Percentiles rank a stretch among this genome's conserved stretches.
Conservation (phyloP, 2,797 vertebrate species). For the Phrynocephalus forsythii region DNA sequence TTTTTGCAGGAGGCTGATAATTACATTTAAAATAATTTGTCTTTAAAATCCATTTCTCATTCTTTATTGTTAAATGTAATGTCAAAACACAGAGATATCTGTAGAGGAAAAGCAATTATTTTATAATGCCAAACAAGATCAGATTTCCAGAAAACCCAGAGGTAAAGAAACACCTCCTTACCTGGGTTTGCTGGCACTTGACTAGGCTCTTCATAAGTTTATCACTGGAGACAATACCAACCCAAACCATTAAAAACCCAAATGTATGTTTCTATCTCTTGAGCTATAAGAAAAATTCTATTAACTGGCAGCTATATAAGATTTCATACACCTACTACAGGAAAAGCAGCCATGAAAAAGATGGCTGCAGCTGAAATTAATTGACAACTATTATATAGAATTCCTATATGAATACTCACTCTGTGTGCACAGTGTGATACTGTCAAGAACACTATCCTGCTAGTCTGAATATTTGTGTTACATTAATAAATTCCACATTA, state of each 20-base stretch:
- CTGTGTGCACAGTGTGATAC: background rate
- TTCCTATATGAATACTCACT: background rate
- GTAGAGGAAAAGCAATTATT: constrained; percentile 29
- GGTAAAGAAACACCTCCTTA: background rate
- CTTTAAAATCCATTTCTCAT: constrained; percentile 39
- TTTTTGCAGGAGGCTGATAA: constrained; percentile 55
- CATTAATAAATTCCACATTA: accelerated
- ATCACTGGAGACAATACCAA: constrained; percentile 6
- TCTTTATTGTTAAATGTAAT: constrained; percentile 46
- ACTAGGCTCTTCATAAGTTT: constrained; percentile 12
- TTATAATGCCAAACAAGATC: background rate
- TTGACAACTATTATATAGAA: background rate
- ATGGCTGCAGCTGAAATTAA: background rate
- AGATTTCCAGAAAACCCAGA: background rate
- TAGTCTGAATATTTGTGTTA: background rate
- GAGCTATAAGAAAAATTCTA: constrained; percentile 15
- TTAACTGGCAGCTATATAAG: background rate
- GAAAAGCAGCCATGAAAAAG: background rate
- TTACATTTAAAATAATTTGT: constrained; percentile 49
- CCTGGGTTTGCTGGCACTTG: background rate
- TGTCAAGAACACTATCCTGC: background rate
- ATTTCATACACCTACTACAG: background rate
- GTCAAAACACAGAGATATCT: background rate
- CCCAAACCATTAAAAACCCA: background rate
- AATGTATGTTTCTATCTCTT: background rate